These are phyloP conservation scores for Herpailurus yagouaroundi DNA, from an alignment of 2,113 vertebrate species.

Conservation along the genomic window DNA sequence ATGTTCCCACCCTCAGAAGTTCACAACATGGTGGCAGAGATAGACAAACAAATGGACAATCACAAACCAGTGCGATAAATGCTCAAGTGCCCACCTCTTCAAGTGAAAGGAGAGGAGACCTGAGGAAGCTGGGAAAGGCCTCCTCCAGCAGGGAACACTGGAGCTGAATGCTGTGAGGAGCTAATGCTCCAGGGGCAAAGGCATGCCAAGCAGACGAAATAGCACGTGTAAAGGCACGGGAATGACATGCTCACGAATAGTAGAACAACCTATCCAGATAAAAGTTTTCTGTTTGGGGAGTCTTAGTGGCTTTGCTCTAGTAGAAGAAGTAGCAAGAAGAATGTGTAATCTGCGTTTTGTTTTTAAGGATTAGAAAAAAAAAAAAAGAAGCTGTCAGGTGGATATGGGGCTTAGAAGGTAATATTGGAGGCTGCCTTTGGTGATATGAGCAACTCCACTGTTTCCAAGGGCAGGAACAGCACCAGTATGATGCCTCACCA, in stretches of 20 bases:
- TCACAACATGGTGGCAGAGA: neutral
- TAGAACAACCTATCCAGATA: neutral
- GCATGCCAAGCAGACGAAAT: neutral
- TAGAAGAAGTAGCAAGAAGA: neutral
- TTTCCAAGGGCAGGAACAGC: neutral
- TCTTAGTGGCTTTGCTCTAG: neutral
- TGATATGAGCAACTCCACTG: neutral
- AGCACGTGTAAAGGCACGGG: neutral
- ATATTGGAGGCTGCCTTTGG: neutral
- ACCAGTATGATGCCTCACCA: neutral
- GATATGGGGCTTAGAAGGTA: neutral
- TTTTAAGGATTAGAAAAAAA: conserved; percentile 38
- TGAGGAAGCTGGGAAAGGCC: neutral
- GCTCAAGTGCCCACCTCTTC: neutral
- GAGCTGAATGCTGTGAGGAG: neutral
- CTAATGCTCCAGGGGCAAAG: neutral
- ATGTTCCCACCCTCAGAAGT: neutral
- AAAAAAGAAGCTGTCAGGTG: neutral
- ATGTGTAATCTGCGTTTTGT: neutral
- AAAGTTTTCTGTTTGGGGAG: neutral
- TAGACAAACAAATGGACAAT: neutral
- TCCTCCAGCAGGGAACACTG: neutral
- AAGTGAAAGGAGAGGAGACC: neutral
- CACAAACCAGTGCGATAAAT: neutral
- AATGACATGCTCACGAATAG: neutral